Conservation (phyloP, 2,113 vertebrate genomes). For the human (Homo sapiens) region GRCh38 chr21:38019001-38019500, state of each 20-base stretch:
- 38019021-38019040: background rate
- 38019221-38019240: background rate
- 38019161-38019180: background rate
- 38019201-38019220: background rate
- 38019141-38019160: background rate
- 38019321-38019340: slow-evolving; percentile 14
- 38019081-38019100: background rate
- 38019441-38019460: background rate
- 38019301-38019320: background rate
- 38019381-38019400: background rate
- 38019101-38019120: background rate
- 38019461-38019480: background rate
- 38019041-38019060: background rate
- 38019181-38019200: background rate
- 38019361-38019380: background rate
- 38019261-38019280: background rate
- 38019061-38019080: background rate
- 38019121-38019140: background rate
- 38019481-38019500: background rate
- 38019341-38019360: background rate
- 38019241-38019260: background rate
- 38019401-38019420: background rate
- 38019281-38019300: background rate
- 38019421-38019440: background rate
- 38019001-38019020: background rate